Base-by-base conservation (phyloP, 2,888 invertebrate genomes). In the Acronicta aceris region DNA sequence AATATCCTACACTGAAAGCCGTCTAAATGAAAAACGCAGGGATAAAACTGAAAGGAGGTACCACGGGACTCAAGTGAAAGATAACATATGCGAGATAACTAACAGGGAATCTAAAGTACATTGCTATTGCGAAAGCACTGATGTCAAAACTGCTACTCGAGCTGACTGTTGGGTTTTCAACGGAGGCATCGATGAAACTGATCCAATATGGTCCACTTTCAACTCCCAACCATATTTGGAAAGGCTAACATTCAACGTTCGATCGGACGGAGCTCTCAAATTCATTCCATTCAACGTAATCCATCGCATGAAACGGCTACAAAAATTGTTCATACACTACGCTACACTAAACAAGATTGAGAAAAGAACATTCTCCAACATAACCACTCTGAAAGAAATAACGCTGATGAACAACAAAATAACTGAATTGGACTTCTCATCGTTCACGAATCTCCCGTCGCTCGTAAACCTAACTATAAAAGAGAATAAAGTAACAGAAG, bases 81-180 rank as follows among this genome's bases (percentile, higher is more conserved):
- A 93, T 83, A 96, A 96, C 86, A 93, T 96, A 77, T 96, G 96
- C 84, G 95, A 95, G 81, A 95, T 95, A 77, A 91, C 95, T 49
- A 92, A 91, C 67, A 89, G 92, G 67, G 93, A 95, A 57, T 91
- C 95, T 2, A 96, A 96, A 79, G 93, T 96, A 48, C 96, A 95
- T 80, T 97, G 97, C 86, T 95, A 96, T 81, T 97, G 97, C 86
- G 95, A 96, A 78, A 95, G 92, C 51, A 94, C 94, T 21, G 94
- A 94, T 62, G 83, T 92, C n/a, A 90, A 89, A 79, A 89, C 91
- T 10, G 97, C 97, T 0, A 96, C 96, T 12, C 95, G 96, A 67
- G 97, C 97, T 6, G 97, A 97, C 81, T 98, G 98, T 81, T 96
- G 96, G 96, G 95, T 98, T n/a, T 96, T 97, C 86, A 96, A 96